Evolutionary conservation across 2,113 vertebrate species (phyloP).

Genomic region (Edolisoma coerulescens): DNA sequence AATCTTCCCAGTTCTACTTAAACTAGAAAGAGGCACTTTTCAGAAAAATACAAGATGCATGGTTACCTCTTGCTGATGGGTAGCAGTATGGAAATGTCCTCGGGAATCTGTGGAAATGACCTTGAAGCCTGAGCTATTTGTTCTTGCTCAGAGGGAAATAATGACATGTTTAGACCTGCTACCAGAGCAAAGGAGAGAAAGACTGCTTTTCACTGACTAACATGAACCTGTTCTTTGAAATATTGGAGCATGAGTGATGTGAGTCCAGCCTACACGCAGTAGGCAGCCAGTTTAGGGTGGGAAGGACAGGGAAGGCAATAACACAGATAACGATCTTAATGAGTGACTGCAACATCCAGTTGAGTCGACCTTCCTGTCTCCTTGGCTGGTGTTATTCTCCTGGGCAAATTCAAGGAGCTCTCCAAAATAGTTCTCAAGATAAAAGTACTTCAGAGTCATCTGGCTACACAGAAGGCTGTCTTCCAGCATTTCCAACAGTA

Average conservation of each 20-base stretch:
- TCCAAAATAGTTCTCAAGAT: background rate
- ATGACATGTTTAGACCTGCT: background rate
- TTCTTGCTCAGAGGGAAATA: background rate
- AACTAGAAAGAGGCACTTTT: background rate
- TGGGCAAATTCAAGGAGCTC: background rate
- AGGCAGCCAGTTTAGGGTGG: background rate
- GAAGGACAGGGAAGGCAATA: background rate
- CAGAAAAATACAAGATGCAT: background rate
- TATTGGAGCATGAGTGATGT: background rate
- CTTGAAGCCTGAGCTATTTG: background rate
- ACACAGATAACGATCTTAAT: constrained; percentile 33
- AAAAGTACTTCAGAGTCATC: constrained; percentile 2
- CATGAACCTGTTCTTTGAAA: background rate
- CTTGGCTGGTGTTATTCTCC: constrained; percentile 13
- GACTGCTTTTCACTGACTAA: background rate
- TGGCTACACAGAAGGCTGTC: background rate
- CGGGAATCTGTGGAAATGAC: background rate
- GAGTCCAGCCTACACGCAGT: background rate
- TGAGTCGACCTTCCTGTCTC: background rate
- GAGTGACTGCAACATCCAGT: background rate
- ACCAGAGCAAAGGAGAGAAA: background rate
- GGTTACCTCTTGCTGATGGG: background rate
- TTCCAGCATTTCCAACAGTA: background rate
- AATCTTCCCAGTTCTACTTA: background rate
- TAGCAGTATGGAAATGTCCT: background rate